These are phyloP conservation scores for Aphodius sticticus DNA, from an alignment of 2,888 invertebrate species.

Conservation along the genomic window DNA sequence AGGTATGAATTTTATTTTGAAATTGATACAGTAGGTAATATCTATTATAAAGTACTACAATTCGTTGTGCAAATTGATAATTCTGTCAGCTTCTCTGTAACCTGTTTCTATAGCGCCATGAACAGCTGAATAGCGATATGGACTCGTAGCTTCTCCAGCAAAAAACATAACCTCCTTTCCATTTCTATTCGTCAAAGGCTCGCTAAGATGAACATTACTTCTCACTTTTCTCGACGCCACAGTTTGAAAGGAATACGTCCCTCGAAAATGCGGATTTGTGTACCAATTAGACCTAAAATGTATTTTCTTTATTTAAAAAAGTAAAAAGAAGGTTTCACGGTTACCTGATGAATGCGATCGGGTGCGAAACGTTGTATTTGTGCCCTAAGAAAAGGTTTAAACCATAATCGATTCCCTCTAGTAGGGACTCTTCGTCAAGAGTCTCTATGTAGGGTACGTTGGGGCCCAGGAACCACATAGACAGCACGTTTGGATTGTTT, in stretches of 20 bases:
- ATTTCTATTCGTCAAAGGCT: constrained; percentile 55
- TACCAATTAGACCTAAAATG: constrained; percentile 71
- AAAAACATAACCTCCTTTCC: constrained; percentile 62
- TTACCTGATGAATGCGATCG: constrained; percentile 52
- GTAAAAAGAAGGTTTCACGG: background rate
- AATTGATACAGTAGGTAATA: no score
- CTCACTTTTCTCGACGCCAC: constrained; percentile 33
- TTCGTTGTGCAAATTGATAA: constrained; percentile 42
- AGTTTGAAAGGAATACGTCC: constrained; percentile 43
- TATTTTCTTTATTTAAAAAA: background rate
- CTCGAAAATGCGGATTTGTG: constrained; percentile 67
- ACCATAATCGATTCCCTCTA: constrained; percentile 60
- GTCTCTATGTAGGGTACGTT: constrained; percentile 70
- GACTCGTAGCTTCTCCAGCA: constrained; percentile 64
- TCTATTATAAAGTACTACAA: background rate
- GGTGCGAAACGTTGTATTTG: constrained; percentile 60
- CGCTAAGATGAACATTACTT: constrained; percentile 27
- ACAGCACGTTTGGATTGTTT: constrained; percentile 67
- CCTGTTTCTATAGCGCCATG: constrained; percentile 62
- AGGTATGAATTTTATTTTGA: no score
- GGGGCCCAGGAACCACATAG: constrained; percentile 72
- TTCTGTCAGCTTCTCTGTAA: constrained; percentile 58
- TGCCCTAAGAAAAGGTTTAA: constrained; percentile 64
- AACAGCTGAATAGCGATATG: constrained; percentile 57
- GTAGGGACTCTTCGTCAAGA: constrained; percentile 63